Evolutionary conservation across 2,113 vertebrate species (phyloP), one percentile per base, ranked within the genome.

Genomic region (Sander lucioperca): DNA sequence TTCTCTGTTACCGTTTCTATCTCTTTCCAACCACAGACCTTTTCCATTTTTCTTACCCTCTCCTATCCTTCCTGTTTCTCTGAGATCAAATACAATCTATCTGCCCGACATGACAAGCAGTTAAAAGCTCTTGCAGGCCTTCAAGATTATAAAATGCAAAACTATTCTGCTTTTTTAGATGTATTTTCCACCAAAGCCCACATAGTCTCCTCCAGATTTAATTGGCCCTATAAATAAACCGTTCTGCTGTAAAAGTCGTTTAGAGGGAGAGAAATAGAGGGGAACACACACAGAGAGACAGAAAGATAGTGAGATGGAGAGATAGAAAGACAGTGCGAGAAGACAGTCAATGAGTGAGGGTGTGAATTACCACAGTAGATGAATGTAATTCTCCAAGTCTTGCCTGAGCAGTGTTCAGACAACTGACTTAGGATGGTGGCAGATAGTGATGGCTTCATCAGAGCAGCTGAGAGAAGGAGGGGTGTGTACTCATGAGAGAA

Each of bases 181-280:
- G 15, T 83, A 71, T 91, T 88, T 88, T 57, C 54, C 75, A 73
- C 82, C 81, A 78, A 88, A 89, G 77, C 90, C 88, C 79, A 90
- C 72, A 74, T 70, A 90, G 79, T 89, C 88, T 89, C 86, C 82
- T 91, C 78, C 85, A 79, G 81, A 86, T 92, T 92, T 92, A 94
- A 94, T 94, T 93, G 89, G 86, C 85, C 83, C 91, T 91, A 90
- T 91, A 90, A 90, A 92, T 91, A 93, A 90, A 91, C 74, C 39
- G 76, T 82, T 92, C 84, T 79, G 62, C 89, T 82, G 73, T 86
- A 86, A 84, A 84, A 88, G 80, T 88, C 57, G 12, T 91, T 92
- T 83, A 76, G 39, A 85, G 56, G 83, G 77, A 86, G 72, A 87
- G 70, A 76, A 83, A 84, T 69, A 58, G 68, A 80, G 54, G 56